phyloP scores from a whole-genome alignment of 2,888 invertebrate genomes.

The Oscheius sp. region DNA sequence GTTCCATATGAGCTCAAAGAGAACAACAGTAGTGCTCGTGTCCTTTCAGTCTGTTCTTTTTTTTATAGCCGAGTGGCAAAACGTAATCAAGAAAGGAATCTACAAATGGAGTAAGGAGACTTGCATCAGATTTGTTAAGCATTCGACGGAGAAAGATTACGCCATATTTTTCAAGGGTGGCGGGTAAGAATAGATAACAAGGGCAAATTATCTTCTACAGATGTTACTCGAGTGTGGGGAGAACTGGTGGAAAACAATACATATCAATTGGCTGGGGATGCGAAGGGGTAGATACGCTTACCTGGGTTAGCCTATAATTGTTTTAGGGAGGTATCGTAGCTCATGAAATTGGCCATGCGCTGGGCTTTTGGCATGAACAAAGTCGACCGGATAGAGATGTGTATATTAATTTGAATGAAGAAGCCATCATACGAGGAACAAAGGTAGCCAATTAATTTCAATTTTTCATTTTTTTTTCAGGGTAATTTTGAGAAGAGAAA shows the following conservation, averaged over 20 bases:
- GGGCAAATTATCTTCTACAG: conserved; percentile 33
- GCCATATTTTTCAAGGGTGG: conserved; percentile 47
- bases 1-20: conserved; percentile 48
- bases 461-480: conserved; percentile 6
- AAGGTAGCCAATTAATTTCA: conserved; percentile 16
- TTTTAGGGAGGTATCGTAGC: conserved; percentile 56
- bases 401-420: conserved; percentile 55
- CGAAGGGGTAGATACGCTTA: conserved; percentile 37
- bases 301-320: neutral
- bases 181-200: conserved; percentile 32
- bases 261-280: conserved; percentile 60
- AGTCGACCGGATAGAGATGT: conserved; percentile 53
- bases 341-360: conserved; percentile 59
- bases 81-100: conserved; percentile 47
- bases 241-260: conserved; percentile 56
- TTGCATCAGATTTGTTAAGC: conserved; percentile 49
- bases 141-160: conserved; percentile 37
- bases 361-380: conserved; percentile 62
- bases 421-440: conserved; percentile 47
- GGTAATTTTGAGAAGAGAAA: conserved; percentile 55
- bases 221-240: conserved; percentile 60
- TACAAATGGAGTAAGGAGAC: conserved; percentile 55
- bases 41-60: too few species aligned
- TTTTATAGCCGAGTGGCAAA: conserved; percentile 49
- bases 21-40: conserved; percentile 37